Conservation (phyloP, 2,113 vertebrate genomes). For the Micronycteris hirsuta region DNA sequence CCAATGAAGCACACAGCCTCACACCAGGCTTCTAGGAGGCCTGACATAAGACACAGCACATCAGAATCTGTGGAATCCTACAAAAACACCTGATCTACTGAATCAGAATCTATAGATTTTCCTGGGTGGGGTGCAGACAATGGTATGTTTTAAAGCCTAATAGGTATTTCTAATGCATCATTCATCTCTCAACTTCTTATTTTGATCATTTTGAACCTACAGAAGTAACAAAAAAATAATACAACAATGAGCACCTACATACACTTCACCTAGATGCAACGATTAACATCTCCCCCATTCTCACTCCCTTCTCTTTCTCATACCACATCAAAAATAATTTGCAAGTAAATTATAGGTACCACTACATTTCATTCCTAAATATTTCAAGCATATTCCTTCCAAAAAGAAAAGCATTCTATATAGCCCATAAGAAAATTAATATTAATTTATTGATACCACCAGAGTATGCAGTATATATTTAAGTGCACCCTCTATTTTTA, state of each 20-base stretch:
- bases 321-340: conserved; percentile 43
- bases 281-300: not conserved
- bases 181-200: not conserved
- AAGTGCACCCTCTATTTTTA: not conserved
- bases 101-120: not conserved
- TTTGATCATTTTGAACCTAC: not conserved
- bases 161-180: not conserved
- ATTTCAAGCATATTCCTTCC: not conserved
- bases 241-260: not conserved
- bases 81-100: not conserved
- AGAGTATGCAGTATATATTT: not conserved
- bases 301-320: not conserved
- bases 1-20: rapidly evolving
- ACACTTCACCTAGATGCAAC: not conserved
- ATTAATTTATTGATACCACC: not conserved
- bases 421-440: conserved; percentile 3
- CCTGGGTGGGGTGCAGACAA: not conserved
- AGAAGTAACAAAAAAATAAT: not conserved
- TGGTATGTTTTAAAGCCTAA: not conserved
- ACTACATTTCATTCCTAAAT: conserved; percentile 20
- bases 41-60: not conserved
- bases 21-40: not conserved
- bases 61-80: not conserved
- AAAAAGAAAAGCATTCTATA: not conserved
- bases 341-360: not conserved